Evolutionary conservation across 2,888 invertebrate species (phyloP).

Genomic region (Incurvaria masculella): DNA sequence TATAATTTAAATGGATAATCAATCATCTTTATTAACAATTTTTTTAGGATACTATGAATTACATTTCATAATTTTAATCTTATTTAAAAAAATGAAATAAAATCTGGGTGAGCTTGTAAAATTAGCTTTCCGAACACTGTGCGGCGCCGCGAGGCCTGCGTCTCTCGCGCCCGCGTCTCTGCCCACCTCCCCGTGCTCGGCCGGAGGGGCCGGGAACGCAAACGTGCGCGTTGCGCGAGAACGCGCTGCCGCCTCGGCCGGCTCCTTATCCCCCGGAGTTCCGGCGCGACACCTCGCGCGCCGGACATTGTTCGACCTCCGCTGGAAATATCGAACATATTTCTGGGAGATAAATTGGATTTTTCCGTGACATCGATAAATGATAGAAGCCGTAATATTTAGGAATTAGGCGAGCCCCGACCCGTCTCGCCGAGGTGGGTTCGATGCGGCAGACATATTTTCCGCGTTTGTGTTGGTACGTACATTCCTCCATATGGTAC

Average conservation of each 20-base stretch:
- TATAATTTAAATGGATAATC: too few species aligned
- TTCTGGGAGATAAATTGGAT: slow-evolving; percentile 7
- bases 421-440: too few species aligned
- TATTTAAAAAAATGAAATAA: too few species aligned
- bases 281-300: slow-evolving; percentile 5
- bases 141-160: background rate
- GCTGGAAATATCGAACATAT: slow-evolving; percentile 6
- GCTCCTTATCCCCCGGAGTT: background rate
- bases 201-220: background rate
- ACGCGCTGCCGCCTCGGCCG: background rate
- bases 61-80: too few species aligned
- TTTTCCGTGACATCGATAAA: slow-evolving; percentile 7
- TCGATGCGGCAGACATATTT: too few species aligned
- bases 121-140: too few species aligned
- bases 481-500: too few species aligned
- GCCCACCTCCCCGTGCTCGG: background rate
- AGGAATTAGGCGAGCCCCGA: background rate
- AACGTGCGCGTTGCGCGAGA: background rate
- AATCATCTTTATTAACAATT: too few species aligned
- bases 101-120: too few species aligned
- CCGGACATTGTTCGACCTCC: slow-evolving; percentile 5
- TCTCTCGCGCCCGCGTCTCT: background rate
- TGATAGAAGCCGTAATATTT: slow-evolving; percentile 1
- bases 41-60: too few species aligned
- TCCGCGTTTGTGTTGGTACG: too few species aligned